These are phyloP conservation scores for Vipera ursinii DNA, from an alignment of 2,797 vertebrate species.

Conservation along the genomic window DNA sequence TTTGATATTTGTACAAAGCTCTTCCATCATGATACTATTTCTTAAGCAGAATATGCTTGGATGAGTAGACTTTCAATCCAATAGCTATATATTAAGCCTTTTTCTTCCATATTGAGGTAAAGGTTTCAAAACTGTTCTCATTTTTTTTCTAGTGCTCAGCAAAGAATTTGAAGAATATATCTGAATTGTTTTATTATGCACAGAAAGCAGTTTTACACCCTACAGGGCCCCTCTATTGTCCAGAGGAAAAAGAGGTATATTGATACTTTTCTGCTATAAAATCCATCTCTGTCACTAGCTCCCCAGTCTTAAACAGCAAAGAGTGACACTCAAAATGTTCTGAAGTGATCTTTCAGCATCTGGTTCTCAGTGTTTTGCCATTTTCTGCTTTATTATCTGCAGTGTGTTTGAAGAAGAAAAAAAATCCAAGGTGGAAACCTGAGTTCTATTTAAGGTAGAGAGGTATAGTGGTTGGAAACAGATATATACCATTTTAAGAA, in stretches of 20 bases:
- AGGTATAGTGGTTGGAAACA: neutral
- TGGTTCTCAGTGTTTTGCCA: neutral
- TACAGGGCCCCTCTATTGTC: slow-evolving; percentile 93
- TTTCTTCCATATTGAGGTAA: neutral
- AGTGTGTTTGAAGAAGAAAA: neutral
- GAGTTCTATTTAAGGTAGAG: neutral
- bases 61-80: neutral
- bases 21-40: neutral
- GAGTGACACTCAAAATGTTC: neutral
- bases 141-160: slow-evolving; percentile 86
- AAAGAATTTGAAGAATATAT: slow-evolving; percentile 98
- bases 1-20: no score
- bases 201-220: slow-evolving; percentile 97
- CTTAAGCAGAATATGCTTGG: neutral
- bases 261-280: neutral
- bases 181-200: slow-evolving; percentile 95
- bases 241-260: slow-evolving; percentile 90
- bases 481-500: neutral
- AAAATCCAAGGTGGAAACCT: neutral
- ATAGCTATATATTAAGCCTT: neutral
- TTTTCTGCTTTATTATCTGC: neutral
- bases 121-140: slow-evolving; percentile 28
- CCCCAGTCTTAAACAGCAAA: neutral
- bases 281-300: neutral
- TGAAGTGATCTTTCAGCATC: neutral